A percentile compares a stretch with the other conserved stretches of the same genome.
Conservation (phyloP, 1,140 invertebrate species). For the Elymnias hypermnestra region DNA sequence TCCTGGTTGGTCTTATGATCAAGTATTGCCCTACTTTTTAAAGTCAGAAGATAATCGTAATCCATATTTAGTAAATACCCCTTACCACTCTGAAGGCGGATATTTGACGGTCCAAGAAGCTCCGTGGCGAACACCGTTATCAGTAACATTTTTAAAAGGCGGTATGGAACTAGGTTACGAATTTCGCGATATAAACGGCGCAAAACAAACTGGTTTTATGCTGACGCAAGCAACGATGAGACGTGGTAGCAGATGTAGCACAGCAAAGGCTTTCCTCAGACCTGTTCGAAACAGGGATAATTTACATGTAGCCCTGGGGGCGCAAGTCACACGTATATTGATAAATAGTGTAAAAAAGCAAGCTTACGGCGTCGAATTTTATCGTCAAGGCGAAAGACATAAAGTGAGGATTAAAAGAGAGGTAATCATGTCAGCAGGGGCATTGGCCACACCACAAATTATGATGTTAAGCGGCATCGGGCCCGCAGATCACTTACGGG, state of each 20-base stretch:
- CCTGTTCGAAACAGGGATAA: slow-evolving; percentile 87
- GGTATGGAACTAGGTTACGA: slow-evolving; percentile 88
- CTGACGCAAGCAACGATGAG: slow-evolving; percentile 89
- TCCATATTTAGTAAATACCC: slow-evolving; percentile 83
- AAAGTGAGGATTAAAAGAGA: slow-evolving; percentile 84
- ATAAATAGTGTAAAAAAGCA: slow-evolving; percentile 81
- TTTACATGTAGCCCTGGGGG: slow-evolving; percentile 87
- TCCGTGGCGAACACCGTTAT: slow-evolving; percentile 87
- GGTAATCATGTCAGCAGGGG: slow-evolving; percentile 88
- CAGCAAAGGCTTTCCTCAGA: slow-evolving; percentile 90
- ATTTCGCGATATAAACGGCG: slow-evolving; percentile 88
- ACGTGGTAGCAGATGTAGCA: slow-evolving; percentile 90
- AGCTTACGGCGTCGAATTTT: slow-evolving; percentile 86
- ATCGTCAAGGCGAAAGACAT: slow-evolving; percentile 79
- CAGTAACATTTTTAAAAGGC: slow-evolving; percentile 88
- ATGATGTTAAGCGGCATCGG: slow-evolving; percentile 94
- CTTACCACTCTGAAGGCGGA: slow-evolving; percentile 87
- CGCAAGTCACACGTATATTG: slow-evolving; percentile 84
- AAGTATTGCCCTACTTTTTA: slow-evolving; percentile 91
- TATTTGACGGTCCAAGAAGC: slow-evolving; percentile 90
- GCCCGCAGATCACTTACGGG: slow-evolving; percentile 84
- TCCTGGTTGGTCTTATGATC: slow-evolving; percentile 91
- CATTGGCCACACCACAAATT: slow-evolving; percentile 89
- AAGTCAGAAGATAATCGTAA: slow-evolving; percentile 93
- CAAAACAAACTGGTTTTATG: slow-evolving; percentile 90